These are phyloP conservation scores for Trissolcus japonicus DNA, from an alignment of 2,888 invertebrate species.

Conservation along the genomic window DNA sequence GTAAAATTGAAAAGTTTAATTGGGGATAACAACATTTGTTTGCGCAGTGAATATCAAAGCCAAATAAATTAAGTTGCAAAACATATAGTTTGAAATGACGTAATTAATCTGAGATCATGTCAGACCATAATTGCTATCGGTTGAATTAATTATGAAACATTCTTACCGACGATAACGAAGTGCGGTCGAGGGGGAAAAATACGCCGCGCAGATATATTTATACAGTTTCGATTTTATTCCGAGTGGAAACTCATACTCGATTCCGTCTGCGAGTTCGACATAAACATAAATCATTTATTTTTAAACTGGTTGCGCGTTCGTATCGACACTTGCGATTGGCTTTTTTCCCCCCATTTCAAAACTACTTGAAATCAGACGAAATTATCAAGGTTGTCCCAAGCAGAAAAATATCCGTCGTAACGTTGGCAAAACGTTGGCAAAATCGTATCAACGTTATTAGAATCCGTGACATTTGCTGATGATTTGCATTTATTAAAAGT, in stretches of 20 bases:
- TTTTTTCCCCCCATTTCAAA: constrained; percentile 8
- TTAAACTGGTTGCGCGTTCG: constrained; percentile 21
- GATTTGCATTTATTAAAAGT: too few relatives aligned
- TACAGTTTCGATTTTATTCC: constrained; percentile 12
- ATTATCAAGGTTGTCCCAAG: not conserved
- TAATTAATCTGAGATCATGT: constrained; percentile 18
- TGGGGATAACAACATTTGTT: constrained; percentile 1
- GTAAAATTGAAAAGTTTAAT: too few relatives aligned
- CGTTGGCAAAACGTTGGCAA: too few relatives aligned
- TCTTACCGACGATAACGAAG: constrained; percentile 12
- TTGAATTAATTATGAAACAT: constrained; percentile 28
- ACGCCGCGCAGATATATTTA: constrained; percentile 6
- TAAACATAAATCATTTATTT: constrained; percentile 29
- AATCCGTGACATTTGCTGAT: too few relatives aligned
- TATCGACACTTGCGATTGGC: constrained; percentile 15
- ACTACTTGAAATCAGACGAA: constrained; percentile 11
- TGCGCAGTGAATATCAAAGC: not conserved
- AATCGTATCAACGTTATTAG: too few relatives aligned
- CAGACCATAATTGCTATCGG: constrained; percentile 16
- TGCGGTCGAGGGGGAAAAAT: constrained; percentile 4
- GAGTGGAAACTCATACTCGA: constrained; percentile 17
- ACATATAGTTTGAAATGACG: constrained; percentile 8
- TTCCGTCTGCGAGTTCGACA: not conserved
- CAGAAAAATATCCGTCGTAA: not conserved
- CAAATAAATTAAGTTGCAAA: constrained; percentile 5